Evolutionary conservation across 2,888 invertebrate genomes (phyloP), one percentile per base, ranked within the genome.

Genomic region (Oeneis ivallda): DNA sequence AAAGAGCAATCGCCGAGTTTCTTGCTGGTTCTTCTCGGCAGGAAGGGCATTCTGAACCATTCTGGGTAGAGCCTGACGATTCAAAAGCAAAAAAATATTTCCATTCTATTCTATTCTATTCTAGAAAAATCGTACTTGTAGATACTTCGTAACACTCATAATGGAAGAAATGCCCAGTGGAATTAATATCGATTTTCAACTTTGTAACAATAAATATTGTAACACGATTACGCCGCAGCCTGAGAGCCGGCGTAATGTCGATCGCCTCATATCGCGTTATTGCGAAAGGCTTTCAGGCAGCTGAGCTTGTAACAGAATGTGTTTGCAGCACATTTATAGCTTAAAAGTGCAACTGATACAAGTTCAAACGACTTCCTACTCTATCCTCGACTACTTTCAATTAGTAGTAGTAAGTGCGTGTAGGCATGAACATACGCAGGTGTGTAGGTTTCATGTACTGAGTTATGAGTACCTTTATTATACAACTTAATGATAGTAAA

Each of bases 261-360:
- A 50, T 60, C 60, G 71, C 73, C 70, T 72, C 75, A 71, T 76
- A 75, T 72, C 71, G 75, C 72, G 75, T 77, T 79, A 83, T 79
- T 76, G 76, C 79, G 65, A 67, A 75, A 72, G 69, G 74, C 75
- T 76, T 72, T 75, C 70, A 72, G 73, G 71, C 79, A 81, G 77
- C 80, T 83, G 80, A 69, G 76, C 53, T 54, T 41, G 15, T 43
- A 53, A 52, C 58, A 59, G 39, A 52, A 65, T 45, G 50, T 62
- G 45, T 43, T 47, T 54, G 45, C 45, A 47, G 26, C 43, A 37
- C 54, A 54, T 47, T 47, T 11, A 37, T 37, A 54, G 37, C 17
- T 54, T 17, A 10, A 17, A 54, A 54, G 54, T 54, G 54, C 39
- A 54, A 54, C 37, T 54, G 39, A 39, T 11, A 17, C 15, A 39